Evolutionary conservation across 2,797 vertebrate species (phyloP).

Genomic region (Chanos chanos): DNA sequence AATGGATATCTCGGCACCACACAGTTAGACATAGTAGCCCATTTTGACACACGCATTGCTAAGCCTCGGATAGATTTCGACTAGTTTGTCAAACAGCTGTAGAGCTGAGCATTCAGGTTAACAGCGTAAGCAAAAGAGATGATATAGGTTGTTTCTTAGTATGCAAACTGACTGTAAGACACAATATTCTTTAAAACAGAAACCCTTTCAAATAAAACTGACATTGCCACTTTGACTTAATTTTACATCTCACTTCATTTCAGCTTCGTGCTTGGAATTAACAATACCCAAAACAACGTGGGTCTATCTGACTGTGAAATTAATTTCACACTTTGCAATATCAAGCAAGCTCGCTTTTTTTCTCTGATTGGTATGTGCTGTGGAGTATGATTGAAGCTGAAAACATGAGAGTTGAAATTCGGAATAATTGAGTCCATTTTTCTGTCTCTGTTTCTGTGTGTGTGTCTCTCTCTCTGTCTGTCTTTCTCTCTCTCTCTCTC

Average conservation of each 20-base stretch:
- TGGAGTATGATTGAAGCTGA: not conserved
- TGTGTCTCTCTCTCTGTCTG: slow-evolving; percentile 24
- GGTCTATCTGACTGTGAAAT: slow-evolving; percentile 57
- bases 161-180: not conserved
- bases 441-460: not conserved
- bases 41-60: no score
- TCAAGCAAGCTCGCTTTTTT: slow-evolving; percentile 15
- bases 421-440: not conserved
- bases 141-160: not conserved
- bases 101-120: not conserved
- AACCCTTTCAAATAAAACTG: slow-evolving; percentile 6
- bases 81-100: no score
- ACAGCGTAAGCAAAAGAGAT: not conserved
- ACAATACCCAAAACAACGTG: slow-evolving; percentile 38
- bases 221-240: slow-evolving; percentile 39
- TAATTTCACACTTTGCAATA: slow-evolving; percentile 33
- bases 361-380: no score
- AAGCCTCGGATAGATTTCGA: no score
- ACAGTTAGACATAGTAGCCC: no score
- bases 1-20: no score
- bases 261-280: slow-evolving; percentile 35
- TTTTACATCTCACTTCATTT: slow-evolving; percentile 51
- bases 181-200: not conserved
- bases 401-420: not conserved
- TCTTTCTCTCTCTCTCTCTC: slow-evolving; percentile 1